phyloP scores from a whole-genome alignment of 2,113 vertebrate genomes.

The Penelope pileata region DNA sequence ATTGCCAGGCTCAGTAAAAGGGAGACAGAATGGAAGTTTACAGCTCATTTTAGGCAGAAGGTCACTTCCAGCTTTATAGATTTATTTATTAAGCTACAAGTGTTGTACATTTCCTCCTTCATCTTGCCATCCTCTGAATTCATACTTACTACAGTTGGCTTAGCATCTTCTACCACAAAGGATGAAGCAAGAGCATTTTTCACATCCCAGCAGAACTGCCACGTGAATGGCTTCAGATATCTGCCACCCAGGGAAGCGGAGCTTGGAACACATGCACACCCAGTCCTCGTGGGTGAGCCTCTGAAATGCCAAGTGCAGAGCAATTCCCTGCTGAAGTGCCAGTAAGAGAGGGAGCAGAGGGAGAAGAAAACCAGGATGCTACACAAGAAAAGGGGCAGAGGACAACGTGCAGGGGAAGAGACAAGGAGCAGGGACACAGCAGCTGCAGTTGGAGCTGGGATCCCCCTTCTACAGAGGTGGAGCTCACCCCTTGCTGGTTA shows the following conservation, averaged over 20 bases:
- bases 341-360: background rate
- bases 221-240: background rate
- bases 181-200: background rate
- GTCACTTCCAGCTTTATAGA: background rate
- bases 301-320: background rate
- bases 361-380: background rate
- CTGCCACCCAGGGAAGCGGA: background rate
- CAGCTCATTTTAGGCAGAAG: background rate
- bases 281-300: background rate
- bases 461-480: background rate
- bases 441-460: background rate
- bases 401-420: background rate
- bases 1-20: background rate
- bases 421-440: background rate
- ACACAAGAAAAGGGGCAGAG: background rate
- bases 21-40: background rate
- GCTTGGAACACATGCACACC: background rate
- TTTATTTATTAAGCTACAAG: background rate
- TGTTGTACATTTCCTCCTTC: background rate
- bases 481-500: background rate
- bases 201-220: background rate
- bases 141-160: background rate
- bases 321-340: background rate
- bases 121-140: background rate
- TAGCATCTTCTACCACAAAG: background rate